Base-by-base conservation (phyloP, 1,140 invertebrate genomes). In the Helicoverpa zea region DNA sequence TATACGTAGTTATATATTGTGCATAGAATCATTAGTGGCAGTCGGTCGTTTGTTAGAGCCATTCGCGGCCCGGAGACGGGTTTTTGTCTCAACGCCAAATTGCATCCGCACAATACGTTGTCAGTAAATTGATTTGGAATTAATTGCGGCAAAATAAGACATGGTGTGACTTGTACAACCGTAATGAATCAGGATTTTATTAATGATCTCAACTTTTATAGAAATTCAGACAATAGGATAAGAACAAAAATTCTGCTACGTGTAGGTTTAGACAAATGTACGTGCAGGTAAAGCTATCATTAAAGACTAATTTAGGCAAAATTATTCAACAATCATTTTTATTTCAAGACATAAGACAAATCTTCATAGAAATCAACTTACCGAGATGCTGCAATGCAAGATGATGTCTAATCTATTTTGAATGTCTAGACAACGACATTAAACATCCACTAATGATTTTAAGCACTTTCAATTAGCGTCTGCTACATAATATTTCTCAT, bases 51-150 rank as follows among this genome's bases (percentile, higher is more conserved):
- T 94, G 93, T 94, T 92, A 91, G 90, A 91, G 88, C 87, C 88
- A 88, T 89, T 87, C 90, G 90, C 88, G 86, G 85, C 86, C 88
- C 82, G 79, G 92, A 92, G 93, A 94, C 93, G 87, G 82, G 92
- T 94, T 94, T 94, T 94, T 94, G 93, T 91, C 91, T 84, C 88
- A 80, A 72, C 86, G 88, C 93, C 91, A 94, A 94, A 94, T 94
- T 94, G 92, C 93, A 94, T 91, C 89, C 91, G 88, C 87, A 91
- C 90, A 93, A 94, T 93, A 94, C 89, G 91, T 83, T 79, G 88
- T 87, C 84, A 86, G 87, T 83, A 92, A 94, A 94, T 94, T 94
- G 93, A 94, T 94, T 94, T 87, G 35, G 88, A 88, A 92, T 91
- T 94, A 93, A 94, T 93, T 93, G 89, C 88, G 86, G 86, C 64